These are phyloP conservation scores for Ptychochromis oligacanthus DNA, from an alignment of 2,113 vertebrate genomes.

Conservation along the genomic window DNA sequence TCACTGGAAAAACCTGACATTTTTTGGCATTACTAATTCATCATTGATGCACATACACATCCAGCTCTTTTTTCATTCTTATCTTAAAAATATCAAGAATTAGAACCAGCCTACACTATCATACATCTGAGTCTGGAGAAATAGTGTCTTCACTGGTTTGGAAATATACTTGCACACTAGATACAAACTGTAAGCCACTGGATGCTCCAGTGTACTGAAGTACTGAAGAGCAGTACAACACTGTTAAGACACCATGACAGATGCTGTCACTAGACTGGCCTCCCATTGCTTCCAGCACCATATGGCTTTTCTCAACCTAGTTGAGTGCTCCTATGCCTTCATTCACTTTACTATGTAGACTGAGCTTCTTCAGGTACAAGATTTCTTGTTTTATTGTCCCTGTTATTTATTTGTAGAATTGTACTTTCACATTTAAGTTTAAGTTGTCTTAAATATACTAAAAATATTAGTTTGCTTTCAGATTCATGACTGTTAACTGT, in stretches of 20 bases:
- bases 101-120: not conserved
- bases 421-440: not conserved
- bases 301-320: slow-evolving; percentile 41
- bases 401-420: not conserved
- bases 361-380: not conserved
- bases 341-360: slow-evolving; percentile 29
- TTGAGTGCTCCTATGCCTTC: slow-evolving; percentile 3
- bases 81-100: not conserved
- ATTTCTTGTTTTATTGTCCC: not conserved
- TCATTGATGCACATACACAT: not conserved
- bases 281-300: slow-evolving; percentile 48
- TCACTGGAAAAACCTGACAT: slow-evolving; percentile 15
- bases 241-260: slow-evolving; percentile 36
- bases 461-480: not conserved
- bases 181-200: not conserved
- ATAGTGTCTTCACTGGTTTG: not conserved
- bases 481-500: not conserved
- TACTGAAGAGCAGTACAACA: slow-evolving; percentile 7
- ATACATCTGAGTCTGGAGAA: not conserved
- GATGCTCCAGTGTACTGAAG: not conserved
- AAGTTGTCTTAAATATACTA: not conserved
- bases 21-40: slow-evolving; percentile 22
- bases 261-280: slow-evolving; percentile 40
- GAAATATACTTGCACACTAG: not conserved
- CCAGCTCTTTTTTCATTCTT: not conserved